phyloP scores from a whole-genome alignment of 2,888 invertebrate species.

The Oithona nana region DNA sequence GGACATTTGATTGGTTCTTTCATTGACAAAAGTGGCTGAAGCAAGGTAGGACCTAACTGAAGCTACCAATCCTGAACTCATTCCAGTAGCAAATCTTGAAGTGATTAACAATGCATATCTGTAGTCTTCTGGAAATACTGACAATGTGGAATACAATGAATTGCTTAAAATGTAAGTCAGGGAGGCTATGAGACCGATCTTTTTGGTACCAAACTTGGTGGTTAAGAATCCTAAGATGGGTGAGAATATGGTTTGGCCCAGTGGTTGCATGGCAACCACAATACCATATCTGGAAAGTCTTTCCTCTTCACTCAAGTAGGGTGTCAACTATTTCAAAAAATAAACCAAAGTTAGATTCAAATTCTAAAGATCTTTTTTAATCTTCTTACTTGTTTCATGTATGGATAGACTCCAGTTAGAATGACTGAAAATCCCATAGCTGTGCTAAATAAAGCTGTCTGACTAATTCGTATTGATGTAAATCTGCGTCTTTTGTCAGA shows the following conservation, averaged over 20 bases:
- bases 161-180: slow-evolving; percentile 51
- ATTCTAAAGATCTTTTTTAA: no score
- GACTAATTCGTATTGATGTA: slow-evolving; percentile 58
- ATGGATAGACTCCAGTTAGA: slow-evolving; percentile 72
- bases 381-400: slow-evolving; percentile 52
- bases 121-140: slow-evolving; percentile 33
- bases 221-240: slow-evolving; percentile 69
- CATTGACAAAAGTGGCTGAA: slow-evolving; percentile 55
- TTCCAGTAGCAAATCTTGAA: slow-evolving; percentile 58
- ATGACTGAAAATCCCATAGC: slow-evolving; percentile 70
- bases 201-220: slow-evolving; percentile 40
- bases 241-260: slow-evolving; percentile 68
- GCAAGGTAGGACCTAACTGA: slow-evolving; percentile 65
- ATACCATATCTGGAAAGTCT: slow-evolving; percentile 33
- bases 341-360: not conserved
- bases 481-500: slow-evolving; percentile 48
- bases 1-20: slow-evolving; percentile 62
- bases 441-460: slow-evolving; percentile 76
- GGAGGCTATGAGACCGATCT: slow-evolving; percentile 37
- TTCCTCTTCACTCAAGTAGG: not conserved
- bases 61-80: slow-evolving; percentile 64
- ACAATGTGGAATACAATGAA: slow-evolving; percentile 50
- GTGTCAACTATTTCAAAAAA: not conserved
- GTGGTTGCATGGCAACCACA: slow-evolving; percentile 65
- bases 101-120: slow-evolving; percentile 27